phyloP scores from a whole-genome alignment of 1,140 invertebrate species.

The Solen grandis region DNA sequence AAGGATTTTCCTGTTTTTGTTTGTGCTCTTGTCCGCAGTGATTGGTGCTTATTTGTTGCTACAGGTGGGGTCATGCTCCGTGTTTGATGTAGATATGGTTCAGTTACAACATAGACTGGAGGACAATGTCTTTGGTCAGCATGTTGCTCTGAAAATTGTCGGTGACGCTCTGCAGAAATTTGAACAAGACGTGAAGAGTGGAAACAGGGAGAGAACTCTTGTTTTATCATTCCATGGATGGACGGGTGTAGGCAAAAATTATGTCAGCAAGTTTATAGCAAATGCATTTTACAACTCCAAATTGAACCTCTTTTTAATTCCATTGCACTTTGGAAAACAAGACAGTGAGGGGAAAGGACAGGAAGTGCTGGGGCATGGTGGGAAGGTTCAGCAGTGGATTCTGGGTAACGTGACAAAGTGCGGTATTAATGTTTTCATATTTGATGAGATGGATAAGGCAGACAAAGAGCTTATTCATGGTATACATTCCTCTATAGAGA shows the following conservation, averaged over 20 bases:
- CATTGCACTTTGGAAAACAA: slow-evolving; percentile 68
- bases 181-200: slow-evolving; percentile 19
- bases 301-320: slow-evolving; percentile 64
- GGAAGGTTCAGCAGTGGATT: slow-evolving; percentile 62
- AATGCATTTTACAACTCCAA: slow-evolving; percentile 61
- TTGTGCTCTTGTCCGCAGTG: not conserved
- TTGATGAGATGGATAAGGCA: slow-evolving; percentile 78
- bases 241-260: slow-evolving; percentile 78
- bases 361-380: not conserved
- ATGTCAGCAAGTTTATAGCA: slow-evolving; percentile 68
- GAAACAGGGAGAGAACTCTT: slow-evolving; percentile 49
- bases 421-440: slow-evolving; percentile 70
- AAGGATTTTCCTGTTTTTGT: not conserved
- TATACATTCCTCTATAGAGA: slow-evolving; percentile 52
- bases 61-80: slow-evolving; percentile 21
- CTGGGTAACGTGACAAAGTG: slow-evolving; percentile 68
- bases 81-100: slow-evolving; percentile 46
- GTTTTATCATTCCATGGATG: slow-evolving; percentile 77
- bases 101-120: slow-evolving; percentile 59
- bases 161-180: slow-evolving; percentile 58
- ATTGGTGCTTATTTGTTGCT: slow-evolving; percentile 19
- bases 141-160: slow-evolving; percentile 70
- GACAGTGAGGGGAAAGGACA: slow-evolving; percentile 57
- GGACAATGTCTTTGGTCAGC: slow-evolving; percentile 76
- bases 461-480: slow-evolving; percentile 61